phyloP scores from a whole-genome alignment of 2,888 invertebrate genomes.

The Emmelina monodactyla region DNA sequence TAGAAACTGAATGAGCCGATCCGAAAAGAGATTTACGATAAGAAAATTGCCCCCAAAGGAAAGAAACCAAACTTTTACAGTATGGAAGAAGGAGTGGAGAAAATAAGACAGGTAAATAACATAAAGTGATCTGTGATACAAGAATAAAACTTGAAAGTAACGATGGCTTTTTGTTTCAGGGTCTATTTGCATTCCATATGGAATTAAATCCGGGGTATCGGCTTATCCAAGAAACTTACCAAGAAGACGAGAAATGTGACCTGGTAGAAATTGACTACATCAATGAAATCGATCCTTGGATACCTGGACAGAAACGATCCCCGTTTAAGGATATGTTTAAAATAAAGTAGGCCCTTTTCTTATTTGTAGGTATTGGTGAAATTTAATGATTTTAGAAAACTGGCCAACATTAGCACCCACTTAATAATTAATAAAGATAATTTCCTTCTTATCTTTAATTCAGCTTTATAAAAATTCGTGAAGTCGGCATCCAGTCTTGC shows the following conservation, averaged over 20 bases:
- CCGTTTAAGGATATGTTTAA: slow-evolving; percentile 62
- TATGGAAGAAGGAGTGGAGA: slow-evolving; percentile 52
- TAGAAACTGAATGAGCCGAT: slow-evolving; percentile 57
- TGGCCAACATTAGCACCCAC: not conserved
- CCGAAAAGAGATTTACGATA: slow-evolving; percentile 52
- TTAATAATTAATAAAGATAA: not conserved
- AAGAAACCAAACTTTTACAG: slow-evolving; percentile 46
- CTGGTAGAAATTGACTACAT: slow-evolving; percentile 64
- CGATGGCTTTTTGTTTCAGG: no score
- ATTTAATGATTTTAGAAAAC: not conserved
- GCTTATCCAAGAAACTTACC: slow-evolving; percentile 64
- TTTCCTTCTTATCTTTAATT: not conserved
- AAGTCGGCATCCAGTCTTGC: slow-evolving; percentile 57
- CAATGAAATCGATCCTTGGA: slow-evolving; percentile 61
- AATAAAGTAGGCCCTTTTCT: slow-evolving; percentile 42
- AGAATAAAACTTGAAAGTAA: not conserved
- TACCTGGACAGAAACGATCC: slow-evolving; percentile 59
- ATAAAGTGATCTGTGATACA: not conserved
- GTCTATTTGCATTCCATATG: slow-evolving; percentile 66
- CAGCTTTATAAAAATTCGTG: slow-evolving; percentile 55
- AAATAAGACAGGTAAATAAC: slow-evolving; percentile 34
- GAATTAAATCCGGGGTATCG: slow-evolving; percentile 65
- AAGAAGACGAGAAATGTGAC: slow-evolving; percentile 69
- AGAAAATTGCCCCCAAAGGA: slow-evolving; percentile 55
- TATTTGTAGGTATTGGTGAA: not conserved